These are phyloP conservation scores for Montipora capricornis DNA, from an alignment of 64 coral and sea anemone species.

Conservation along the genomic window DNA sequence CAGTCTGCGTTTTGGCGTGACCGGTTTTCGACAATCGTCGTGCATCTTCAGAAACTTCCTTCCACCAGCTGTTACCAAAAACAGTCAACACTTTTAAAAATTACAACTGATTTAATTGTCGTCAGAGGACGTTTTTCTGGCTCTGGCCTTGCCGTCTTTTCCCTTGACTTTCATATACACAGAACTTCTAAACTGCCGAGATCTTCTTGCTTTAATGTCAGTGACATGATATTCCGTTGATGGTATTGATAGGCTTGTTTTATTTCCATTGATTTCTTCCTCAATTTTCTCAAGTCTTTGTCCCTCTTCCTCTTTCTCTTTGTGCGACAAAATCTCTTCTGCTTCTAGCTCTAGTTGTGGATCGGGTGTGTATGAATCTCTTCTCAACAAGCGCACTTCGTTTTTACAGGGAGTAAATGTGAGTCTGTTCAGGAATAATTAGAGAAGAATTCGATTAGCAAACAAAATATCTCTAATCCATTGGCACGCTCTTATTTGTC, in stretches of 20 bases:
- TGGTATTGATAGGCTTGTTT: background rate
- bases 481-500: background rate
- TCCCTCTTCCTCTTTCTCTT: conserved; percentile 14
- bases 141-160: background rate
- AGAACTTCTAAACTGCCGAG: conserved; percentile 11
- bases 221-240: conserved; percentile 22
- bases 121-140: background rate
- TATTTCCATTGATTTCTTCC: conserved; percentile 21
- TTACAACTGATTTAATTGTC: background rate
- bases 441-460: background rate
- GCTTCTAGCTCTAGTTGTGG: conserved; percentile 42
- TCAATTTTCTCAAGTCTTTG: conserved; percentile 50
- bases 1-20: too few relatives aligned
- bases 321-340: conserved; percentile 47
- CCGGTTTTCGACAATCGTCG: too few relatives aligned
- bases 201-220: conserved; percentile 23
- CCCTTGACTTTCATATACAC: conserved; percentile 23
- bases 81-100: background rate
- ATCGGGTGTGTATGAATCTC: conserved; percentile 60
- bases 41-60: background rate
- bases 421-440: conserved; percentile 3
- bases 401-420: conserved; percentile 51
- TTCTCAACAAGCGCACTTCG: conserved; percentile 34
- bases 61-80: background rate
- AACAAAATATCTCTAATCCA: background rate